Base-by-base conservation (phyloP, 2,888 invertebrate species). In the Nycteola revayana region DNA sequence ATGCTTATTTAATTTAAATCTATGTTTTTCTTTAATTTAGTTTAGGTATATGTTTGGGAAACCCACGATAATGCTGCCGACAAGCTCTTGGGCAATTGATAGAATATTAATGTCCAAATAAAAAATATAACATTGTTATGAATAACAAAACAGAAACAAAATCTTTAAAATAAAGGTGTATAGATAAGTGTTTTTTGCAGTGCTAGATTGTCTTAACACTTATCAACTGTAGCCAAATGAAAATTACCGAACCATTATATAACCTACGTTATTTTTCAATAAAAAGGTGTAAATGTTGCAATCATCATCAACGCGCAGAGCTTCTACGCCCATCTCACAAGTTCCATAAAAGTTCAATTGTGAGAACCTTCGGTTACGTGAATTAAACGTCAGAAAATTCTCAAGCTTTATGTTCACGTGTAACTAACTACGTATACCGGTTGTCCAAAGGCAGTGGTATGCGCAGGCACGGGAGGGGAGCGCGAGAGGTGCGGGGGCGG, bases 351-450 rank as follows among this genome's bases (percentile, higher is more conserved):
- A 69, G 68, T 69, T 73, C 67, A 75, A 73, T 75, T 69, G 73
- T 66, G 64, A 69, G 68, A 71, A 72, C 59, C 66, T 61, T 73
- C 74, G 69, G 75, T 81, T 83, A 82, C 79, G 77, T 83, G 79
- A 78, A 80, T 75, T 81, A 75, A 75, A 74, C 76, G 75, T 83
- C 80, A 84, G 77, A 81, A 76, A 77, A 84, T 82, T 84, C 85
- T 84, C 78, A 82, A 79, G 75, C 66, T 55, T 63, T 62, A 66
- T 69, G 64, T 66, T 70, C 66, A 63, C 60, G 58, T 68, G 69
- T 72, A 70, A 66, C 52, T 66, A 65, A 60, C 60, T 67, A 65
- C 54, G 43, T 55, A 82, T 84, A 85, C 86, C 85, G 86, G 87
- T 86, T 85, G 86, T 86, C 82, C 83, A 83, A 81, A 85, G 84